Conservation (phyloP, 1,140 invertebrate species). For the Apocrypta bakeri region DNA sequence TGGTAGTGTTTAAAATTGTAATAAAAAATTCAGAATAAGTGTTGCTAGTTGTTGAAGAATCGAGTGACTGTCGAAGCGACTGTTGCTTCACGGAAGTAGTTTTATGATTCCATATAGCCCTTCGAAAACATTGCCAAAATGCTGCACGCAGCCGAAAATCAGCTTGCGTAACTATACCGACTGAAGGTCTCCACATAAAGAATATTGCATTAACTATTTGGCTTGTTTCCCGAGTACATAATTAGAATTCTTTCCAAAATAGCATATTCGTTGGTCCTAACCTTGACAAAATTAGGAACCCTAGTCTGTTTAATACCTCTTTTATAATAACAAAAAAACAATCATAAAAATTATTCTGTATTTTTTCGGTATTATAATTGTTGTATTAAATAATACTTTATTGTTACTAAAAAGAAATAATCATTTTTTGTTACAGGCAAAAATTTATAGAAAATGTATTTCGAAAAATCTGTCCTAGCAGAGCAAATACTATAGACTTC, state of each 20-base stretch:
- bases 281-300: slow-evolving; percentile 53
- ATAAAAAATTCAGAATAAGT: background rate
- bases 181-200: slow-evolving; percentile 59
- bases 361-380: background rate
- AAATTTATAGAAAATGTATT: slow-evolving; percentile 79
- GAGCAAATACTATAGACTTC: slow-evolving; percentile 78
- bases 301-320: slow-evolving; percentile 38
- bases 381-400: no score
- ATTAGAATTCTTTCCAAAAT: slow-evolving; percentile 65
- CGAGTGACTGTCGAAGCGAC: slow-evolving; percentile 1
- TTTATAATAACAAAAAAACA: background rate
- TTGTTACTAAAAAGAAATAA: slow-evolving; percentile 24
- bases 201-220: slow-evolving; percentile 67
- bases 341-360: background rate
- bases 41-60: background rate
- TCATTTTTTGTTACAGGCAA: slow-evolving; percentile 73
- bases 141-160: background rate
- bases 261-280: slow-evolving; percentile 60
- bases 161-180: slow-evolving; percentile 56
- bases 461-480: slow-evolving; percentile 78
- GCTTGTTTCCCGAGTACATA: slow-evolving; percentile 69
- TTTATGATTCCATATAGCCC: background rate
- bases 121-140: slow-evolving; percentile 29
- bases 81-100: slow-evolving; percentile 27
- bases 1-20: no score